phyloP scores from a whole-genome alignment of 2,797 vertebrate genomes.

The Apogon talboti region DNA sequence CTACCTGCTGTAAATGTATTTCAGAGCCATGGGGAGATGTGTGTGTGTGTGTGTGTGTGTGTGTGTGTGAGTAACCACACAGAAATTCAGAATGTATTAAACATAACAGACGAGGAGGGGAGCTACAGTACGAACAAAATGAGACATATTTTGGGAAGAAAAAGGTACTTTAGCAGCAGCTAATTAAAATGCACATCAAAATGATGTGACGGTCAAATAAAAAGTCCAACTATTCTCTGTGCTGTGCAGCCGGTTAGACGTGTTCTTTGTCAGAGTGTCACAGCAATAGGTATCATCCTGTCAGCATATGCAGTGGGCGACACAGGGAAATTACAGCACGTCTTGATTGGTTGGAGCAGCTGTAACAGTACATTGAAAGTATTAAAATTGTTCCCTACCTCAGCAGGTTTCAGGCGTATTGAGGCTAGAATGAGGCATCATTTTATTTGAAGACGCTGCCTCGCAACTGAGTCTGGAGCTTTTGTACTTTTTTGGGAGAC shows the following conservation, averaged over 20 bases:
- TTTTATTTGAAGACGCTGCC: constrained; percentile 52
- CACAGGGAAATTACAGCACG: constrained; percentile 45
- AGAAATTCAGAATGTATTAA: constrained; percentile 16
- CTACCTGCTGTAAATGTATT: constrained; percentile 49
- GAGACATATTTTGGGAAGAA: constrained; percentile 25
- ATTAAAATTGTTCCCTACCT: constrained; percentile 38
- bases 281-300: constrained; percentile 31
- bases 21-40: constrained; percentile 23
- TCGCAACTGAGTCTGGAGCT: constrained; percentile 25
- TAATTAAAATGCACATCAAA: constrained; percentile 52
- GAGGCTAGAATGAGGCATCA: constrained; percentile 42
- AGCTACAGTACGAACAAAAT: background rate
- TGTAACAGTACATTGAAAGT: constrained; percentile 30
- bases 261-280: constrained; percentile 42
- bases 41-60: background rate
- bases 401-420: constrained; percentile 63
- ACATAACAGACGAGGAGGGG: constrained; percentile 34
- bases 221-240: constrained; percentile 15
- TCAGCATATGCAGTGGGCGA: constrained; percentile 39
- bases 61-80: no score
- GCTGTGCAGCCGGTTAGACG: constrained; percentile 21
- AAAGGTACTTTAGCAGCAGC: constrained; percentile 20
- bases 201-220: constrained; percentile 25
- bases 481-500: constrained; percentile 42
- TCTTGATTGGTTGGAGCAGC: constrained; percentile 54